Evolutionary conservation across 1,140 invertebrate genomes (phyloP).

Genomic region (Aporrectodea caliginosa): DNA sequence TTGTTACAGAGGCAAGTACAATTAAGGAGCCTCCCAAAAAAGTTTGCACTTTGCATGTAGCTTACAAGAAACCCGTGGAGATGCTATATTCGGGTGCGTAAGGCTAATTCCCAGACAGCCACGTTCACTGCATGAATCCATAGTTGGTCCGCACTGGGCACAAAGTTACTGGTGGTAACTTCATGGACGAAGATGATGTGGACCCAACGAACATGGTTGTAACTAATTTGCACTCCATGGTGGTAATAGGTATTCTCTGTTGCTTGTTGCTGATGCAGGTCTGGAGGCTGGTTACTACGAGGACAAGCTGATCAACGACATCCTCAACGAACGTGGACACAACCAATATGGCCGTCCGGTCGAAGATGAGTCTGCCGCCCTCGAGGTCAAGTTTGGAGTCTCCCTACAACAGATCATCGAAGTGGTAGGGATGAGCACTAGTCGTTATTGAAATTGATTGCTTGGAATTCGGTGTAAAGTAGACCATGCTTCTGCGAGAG

Average conservation of each 20-base stretch:
- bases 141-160: no score
- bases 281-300: constrained; percentile 13
- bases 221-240: not conserved
- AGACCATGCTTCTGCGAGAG: no score
- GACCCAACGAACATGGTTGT: not conserved
- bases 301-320: constrained; percentile 20
- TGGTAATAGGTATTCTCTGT: not conserved
- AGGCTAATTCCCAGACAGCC: no score
- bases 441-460: no score
- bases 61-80: no score
- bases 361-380: constrained; percentile 3
- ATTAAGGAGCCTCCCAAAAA: no score
- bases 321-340: constrained; percentile 12
- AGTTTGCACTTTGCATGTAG: no score
- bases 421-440: constrained; percentile 6
- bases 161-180: no score
- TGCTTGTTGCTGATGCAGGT: not conserved
- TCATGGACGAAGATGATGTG: not conserved
- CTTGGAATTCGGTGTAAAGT: no score
- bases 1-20: not conserved
- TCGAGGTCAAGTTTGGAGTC: constrained; percentile 18
- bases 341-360: constrained; percentile 17
- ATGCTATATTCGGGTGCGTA: no score
- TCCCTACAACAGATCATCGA: constrained; percentile 24
- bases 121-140: no score